Evolutionary conservation across 1,140 invertebrate species (phyloP), one percentile per base, ranked within the genome.

Genomic region (Drosophila tani): DNA sequence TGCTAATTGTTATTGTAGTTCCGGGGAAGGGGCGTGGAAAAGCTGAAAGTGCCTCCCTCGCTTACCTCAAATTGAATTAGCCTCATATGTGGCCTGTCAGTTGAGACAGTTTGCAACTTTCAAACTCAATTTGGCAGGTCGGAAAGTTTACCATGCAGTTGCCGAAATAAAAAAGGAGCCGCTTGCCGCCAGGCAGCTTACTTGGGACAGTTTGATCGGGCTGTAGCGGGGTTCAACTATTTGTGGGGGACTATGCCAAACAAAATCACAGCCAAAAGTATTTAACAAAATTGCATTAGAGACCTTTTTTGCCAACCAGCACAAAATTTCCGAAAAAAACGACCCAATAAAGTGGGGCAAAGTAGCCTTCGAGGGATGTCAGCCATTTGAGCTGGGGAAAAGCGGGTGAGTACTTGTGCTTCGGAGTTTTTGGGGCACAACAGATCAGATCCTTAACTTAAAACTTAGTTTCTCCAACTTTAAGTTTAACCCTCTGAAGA

Each of bases 1-100:
- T 88, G 77, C 62, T 84, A 88, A 88, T 87, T 87, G 81, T 88
- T 88, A 87, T 84, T 78, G 84, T 81, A 70, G 62, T 88, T 83
- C 70, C 32, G 32, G 40, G 45, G 19, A 47, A 27, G 62, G 43
- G 27, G 35, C 9, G 35, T 24, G 51, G 38, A 12, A 57, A 41
- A 41, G 70, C 64, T 51, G 19, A 66, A 87, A 77, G 76, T 83
- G 84, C 62, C 77, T 29, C 63, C 67, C 12, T n/a, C 58, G 47
- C 78, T 84, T 88, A 86, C 70, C 80, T 77, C 71, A 77, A 86
- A 86, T 86, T 80, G 64, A 86, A 86, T 86, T 80, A 77, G 71
- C 67, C 60, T 69, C 66, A 64, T 85, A 67, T 87, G 66, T 84
- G 81, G 63, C 59, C 63, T 51, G 70, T 46, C 71, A 64, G 56